Percentiles rank a stretch among this genome's conserved stretches.
These are phyloP conservation scores for Cirrhinus mrigala DNA, from an alignment of 2,797 vertebrate species.

Conservation along the genomic window DNA sequence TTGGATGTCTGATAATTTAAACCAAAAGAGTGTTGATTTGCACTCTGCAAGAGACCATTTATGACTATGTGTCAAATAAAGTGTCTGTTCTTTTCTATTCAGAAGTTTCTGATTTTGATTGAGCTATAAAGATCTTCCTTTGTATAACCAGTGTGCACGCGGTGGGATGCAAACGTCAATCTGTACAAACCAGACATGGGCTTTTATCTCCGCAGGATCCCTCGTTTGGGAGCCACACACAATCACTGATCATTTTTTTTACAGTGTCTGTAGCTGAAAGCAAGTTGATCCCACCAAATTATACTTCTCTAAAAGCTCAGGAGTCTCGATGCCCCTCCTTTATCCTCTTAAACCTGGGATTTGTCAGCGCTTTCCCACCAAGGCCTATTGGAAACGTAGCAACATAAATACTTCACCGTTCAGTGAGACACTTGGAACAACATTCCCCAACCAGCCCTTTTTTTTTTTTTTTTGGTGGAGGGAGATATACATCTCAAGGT, in stretches of 20 bases:
- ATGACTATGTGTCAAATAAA: background rate
- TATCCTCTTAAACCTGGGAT: conserved; percentile 11
- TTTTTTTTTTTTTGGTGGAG: background rate
- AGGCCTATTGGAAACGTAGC: background rate
- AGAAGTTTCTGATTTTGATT: conserved; percentile 14
- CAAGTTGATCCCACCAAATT: conserved; percentile 23
- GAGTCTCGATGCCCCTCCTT: background rate
- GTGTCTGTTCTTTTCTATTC: background rate
- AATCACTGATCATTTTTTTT: background rate
- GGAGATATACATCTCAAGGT: background rate
- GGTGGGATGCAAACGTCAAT: background rate
- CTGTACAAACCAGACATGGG: background rate
- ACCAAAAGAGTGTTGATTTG: background rate
- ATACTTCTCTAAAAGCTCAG: conserved; percentile 2
- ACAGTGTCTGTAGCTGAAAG: background rate
- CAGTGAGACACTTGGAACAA: background rate
- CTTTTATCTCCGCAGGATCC: conserved; percentile 53
- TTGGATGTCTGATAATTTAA: background rate
- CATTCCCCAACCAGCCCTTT: background rate
- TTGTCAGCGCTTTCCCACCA: background rate
- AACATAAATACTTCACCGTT: background rate
- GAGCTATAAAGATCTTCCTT: conserved; percentile 11
- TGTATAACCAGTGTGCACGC: conserved; percentile 14
- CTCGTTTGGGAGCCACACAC: background rate
- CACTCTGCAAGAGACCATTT: background rate